Conservation (phyloP, 2,797 vertebrate species). For the Percopsis omiscomaycus region DNA sequence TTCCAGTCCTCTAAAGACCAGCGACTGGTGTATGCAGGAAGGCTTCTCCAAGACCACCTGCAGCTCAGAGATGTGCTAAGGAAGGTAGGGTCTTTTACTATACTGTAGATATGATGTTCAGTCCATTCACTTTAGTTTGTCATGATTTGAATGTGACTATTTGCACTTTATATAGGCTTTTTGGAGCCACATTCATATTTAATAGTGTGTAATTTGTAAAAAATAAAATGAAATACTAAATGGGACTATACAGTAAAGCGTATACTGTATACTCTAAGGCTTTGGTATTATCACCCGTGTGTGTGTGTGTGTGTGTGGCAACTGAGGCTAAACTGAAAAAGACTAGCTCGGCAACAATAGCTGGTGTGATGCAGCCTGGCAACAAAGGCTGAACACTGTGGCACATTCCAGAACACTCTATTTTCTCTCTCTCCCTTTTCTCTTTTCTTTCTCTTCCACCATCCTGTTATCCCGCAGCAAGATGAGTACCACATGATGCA, state of each 20-base stretch:
- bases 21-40: conserved; percentile 93
- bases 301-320: neutral
- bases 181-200: no score
- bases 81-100: conserved; percentile 78
- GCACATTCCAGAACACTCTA: conserved; percentile 44
- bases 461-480: conserved; percentile 76
- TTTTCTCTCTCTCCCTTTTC: conserved; percentile 1
- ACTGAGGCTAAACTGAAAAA: conserved; percentile 27
- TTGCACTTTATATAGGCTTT: no score
- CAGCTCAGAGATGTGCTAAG: conserved; percentile 92
- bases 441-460: conserved; percentile 3
- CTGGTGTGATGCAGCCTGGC: conserved; percentile 28
- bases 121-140: no score
- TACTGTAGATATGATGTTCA: no score
- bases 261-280: no score
- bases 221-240: no score
- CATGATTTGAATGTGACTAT: no score
- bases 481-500: conserved; percentile 98
- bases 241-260: no score
- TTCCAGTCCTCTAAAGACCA: conserved; percentile 91
- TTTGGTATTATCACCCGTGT: no score
- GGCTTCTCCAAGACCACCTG: conserved; percentile 92
- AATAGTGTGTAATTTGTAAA: no score
- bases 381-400: conserved; percentile 50
- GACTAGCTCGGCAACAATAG: conserved; percentile 43